phyloP scores from a whole-genome alignment of 2,113 vertebrate genomes.

The Ranitomeya variabilis region DNA sequence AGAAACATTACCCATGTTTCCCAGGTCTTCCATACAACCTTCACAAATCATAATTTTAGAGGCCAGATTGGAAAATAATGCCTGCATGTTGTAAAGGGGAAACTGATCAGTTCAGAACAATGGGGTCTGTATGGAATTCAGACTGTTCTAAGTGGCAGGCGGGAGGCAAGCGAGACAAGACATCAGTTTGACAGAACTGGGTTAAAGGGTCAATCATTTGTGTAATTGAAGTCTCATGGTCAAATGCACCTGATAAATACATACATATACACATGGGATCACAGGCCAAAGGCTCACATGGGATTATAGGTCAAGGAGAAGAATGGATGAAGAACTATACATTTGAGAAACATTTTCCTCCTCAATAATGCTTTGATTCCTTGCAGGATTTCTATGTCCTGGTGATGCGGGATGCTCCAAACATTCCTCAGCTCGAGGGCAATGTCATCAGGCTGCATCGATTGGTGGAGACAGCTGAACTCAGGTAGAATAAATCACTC shows the following conservation, averaged over 20 bases:
- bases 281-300: not conserved
- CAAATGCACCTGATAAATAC: not conserved
- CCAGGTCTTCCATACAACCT: not conserved
- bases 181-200: conserved; percentile 8
- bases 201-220: conserved; percentile 23
- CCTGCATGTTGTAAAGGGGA: not conserved
- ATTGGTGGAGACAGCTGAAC: conserved; percentile 77
- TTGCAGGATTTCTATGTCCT: conserved; percentile 85
- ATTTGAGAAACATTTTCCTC: not conserved
- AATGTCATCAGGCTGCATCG: conserved; percentile 89
- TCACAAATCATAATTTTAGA: not conserved
- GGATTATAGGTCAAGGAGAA: not conserved
- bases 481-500: conserved; percentile 68
- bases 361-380: not conserved
- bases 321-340: not conserved
- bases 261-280: not conserved
- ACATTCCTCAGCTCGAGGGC: conserved; percentile 85
- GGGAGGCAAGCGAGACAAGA: not conserved
- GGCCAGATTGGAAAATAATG: not conserved
- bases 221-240: conserved; percentile 20
- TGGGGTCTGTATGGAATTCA: not conserved
- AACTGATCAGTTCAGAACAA: not conserved
- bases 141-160: not conserved
- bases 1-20: not conserved
- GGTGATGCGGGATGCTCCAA: conserved; percentile 85